These are phyloP conservation scores for Scopus umbretta DNA, from an alignment of 2,113 vertebrate species.

Conservation along the genomic window DNA sequence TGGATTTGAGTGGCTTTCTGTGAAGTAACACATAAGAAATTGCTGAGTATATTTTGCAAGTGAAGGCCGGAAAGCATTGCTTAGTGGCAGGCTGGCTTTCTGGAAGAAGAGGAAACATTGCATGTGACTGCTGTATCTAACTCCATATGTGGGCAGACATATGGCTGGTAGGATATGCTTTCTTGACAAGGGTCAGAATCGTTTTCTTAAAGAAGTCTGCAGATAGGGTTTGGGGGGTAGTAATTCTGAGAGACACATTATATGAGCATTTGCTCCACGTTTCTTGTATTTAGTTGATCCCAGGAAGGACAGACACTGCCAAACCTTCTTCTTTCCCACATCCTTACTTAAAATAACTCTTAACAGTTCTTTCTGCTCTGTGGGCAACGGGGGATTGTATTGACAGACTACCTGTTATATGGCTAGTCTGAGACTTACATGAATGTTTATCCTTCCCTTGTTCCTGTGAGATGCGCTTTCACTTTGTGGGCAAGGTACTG, in stretches of 20 bases:
- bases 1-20: not conserved
- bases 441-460: not conserved
- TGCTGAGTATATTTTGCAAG: not conserved
- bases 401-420: not conserved
- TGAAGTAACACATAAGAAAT: not conserved
- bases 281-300: not conserved
- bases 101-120: not conserved
- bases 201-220: not conserved
- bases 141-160: fast-evolving
- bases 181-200: not conserved
- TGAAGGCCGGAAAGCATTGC: not conserved
- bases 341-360: not conserved
- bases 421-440: not conserved
- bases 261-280: not conserved
- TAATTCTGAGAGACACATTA: not conserved
- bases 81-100: not conserved
- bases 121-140: not conserved
- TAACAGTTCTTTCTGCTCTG: not conserved
- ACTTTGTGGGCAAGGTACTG: not conserved
- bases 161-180: not conserved
- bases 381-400: too few species aligned
- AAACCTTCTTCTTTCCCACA: not conserved
- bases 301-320: not conserved
- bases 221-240: not conserved
- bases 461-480: not conserved